Percentiles rank a stretch among this genome's conserved stretches.
Conservation (phyloP, 1,140 invertebrate genomes). For the Notospermus geniculatus region DNA sequence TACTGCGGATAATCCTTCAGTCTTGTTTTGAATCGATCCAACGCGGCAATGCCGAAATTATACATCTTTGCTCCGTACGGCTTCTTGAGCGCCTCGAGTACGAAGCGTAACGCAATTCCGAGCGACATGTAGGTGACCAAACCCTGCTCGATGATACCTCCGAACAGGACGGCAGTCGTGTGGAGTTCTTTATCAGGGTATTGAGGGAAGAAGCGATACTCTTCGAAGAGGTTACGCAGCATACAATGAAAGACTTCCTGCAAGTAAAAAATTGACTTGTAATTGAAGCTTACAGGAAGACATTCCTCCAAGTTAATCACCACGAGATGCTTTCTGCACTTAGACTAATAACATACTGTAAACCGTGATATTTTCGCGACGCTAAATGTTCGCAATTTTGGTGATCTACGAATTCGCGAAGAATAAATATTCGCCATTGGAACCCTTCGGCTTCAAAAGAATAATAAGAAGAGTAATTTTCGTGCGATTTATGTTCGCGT, state of each 20-base stretch:
- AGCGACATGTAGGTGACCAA: constrained; percentile 87
- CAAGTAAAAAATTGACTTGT: constrained; percentile 15
- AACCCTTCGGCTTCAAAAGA: too few species aligned
- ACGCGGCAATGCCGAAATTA: constrained; percentile 92
- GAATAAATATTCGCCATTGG: too few species aligned
- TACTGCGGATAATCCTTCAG: constrained; percentile 95
- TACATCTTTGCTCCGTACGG: constrained; percentile 88
- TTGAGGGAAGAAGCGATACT: constrained; percentile 96
- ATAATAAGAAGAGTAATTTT: too few species aligned
- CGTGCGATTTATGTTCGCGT: too few species aligned
- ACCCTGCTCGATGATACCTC: constrained; percentile 95
- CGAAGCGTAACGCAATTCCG: constrained; percentile 85
- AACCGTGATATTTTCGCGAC: too few species aligned
- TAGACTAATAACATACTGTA: too few species aligned
- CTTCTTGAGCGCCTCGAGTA: constrained; percentile 89
- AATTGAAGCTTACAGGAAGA: too few species aligned
- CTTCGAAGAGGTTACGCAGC: constrained; percentile 96
- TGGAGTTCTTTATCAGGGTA: constrained; percentile 98
- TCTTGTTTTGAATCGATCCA: constrained; percentile 84
- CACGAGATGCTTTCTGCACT: too few species aligned
- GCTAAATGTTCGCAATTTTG: too few species aligned
- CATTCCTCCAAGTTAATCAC: too few species aligned
- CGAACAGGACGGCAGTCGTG: constrained; percentile 96
- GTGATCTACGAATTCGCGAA: too few species aligned
- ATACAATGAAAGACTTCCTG: constrained; percentile 93